These are phyloP conservation scores for Xiphophorus maculatus DNA, from an alignment of 2,113 vertebrate genomes.

Conservation along the genomic window DNA sequence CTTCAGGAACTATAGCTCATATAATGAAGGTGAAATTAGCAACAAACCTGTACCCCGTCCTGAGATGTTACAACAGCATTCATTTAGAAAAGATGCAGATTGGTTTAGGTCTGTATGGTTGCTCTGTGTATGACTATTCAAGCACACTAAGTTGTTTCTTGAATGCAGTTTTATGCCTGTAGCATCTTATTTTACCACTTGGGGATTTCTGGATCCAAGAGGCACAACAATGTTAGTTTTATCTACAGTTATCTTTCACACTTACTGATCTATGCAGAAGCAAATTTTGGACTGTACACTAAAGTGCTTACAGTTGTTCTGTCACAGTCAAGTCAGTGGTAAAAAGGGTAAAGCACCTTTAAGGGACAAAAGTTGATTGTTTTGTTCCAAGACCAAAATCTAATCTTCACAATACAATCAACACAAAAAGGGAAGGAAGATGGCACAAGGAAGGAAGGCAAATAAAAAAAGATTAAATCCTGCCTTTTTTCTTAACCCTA, in stretches of 20 bases:
- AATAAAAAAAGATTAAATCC: constrained; percentile 4
- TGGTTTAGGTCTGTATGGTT: no score
- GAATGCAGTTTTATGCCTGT: background rate
- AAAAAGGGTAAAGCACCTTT: background rate
- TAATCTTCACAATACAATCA: constrained; percentile 2
- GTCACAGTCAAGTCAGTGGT: background rate
- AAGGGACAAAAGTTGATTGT: background rate
- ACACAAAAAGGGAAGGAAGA: constrained; percentile 13
- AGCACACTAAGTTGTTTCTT: background rate
- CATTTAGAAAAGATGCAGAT: no score
- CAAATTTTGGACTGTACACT: background rate
- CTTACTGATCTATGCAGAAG: background rate
- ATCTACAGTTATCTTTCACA: background rate
- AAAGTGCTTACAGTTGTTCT: background rate
- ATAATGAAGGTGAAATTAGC: background rate
- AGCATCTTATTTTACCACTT: background rate
- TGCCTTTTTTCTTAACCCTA: background rate
- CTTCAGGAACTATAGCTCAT: background rate
- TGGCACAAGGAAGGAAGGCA: constrained; percentile 4
- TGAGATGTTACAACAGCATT: no score
- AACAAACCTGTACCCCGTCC: no score
- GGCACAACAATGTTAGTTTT: background rate
- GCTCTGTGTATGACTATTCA: no score
- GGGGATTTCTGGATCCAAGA: background rate
- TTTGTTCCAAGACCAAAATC: background rate